Percentiles rank a stretch among this genome's conserved stretches.
Evolutionary conservation across 53 echinoderm and acorn worm species (phyloP).

Genomic region (Astropecten irregularis): DNA sequence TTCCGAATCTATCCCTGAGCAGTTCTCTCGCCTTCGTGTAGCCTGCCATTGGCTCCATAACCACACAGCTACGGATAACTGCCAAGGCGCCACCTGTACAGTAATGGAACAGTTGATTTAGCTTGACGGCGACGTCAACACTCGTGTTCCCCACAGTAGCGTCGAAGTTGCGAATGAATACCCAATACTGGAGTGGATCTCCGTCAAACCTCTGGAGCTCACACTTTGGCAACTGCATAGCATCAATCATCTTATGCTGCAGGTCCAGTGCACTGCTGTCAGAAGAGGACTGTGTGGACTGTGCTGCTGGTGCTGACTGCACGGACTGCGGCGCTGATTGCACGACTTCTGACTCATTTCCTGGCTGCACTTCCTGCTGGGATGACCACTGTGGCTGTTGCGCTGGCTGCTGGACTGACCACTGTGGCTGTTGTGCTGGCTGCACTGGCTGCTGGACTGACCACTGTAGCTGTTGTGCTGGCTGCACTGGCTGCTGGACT

Average conservation of each 20-base stretch:
- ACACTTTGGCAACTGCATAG: constrained; percentile 2
- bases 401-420: too few species aligned
- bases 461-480: too few species aligned
- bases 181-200: neutral
- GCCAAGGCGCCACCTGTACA: neutral
- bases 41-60: neutral
- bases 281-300: neutral
- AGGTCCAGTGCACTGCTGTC: neutral
- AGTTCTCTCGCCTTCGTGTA: neutral
- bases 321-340: neutral
- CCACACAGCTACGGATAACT: neutral
- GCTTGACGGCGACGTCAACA: neutral
- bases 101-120: neutral
- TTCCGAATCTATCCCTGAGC: neutral
- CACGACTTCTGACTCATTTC: too few species aligned
- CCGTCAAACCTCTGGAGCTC: neutral
- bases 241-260: neutral
- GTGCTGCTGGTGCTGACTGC: neutral
- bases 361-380: neutral
- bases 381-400: too few species aligned
- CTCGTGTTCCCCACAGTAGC: neutral
- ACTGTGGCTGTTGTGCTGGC: too few species aligned
- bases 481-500: neutral
- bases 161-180: too few species aligned
- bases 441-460: too few species aligned